phyloP scores from a whole-genome alignment of 2,888 invertebrate species.

The Drosophila pegasa region DNA sequence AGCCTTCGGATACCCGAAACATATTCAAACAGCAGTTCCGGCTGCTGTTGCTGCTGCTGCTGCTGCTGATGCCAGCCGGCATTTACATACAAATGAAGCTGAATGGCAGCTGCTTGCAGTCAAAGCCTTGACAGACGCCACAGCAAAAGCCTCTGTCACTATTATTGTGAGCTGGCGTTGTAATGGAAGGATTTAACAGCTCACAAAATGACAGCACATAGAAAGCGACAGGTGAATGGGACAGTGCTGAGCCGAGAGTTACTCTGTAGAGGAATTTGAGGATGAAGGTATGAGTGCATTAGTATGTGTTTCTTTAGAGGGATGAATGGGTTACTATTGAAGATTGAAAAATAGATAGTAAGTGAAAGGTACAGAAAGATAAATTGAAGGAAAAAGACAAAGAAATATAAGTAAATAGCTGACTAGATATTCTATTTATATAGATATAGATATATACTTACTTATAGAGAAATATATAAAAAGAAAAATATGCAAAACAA shows the following conservation, averaged over 20 bases:
- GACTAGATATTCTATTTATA: neutral
- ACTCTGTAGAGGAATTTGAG: neutral
- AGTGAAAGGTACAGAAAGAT: neutral
- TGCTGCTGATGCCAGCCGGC: constrained; percentile 24
- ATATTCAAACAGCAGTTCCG: constrained; percentile 16
- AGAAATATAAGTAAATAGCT: neutral
- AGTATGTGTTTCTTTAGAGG: neutral
- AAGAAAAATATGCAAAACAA: neutral
- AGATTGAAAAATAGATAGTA: neutral
- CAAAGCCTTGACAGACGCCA: constrained; percentile 32
- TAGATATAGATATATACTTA: neutral
- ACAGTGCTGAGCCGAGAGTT: neutral
- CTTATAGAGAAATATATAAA: neutral
- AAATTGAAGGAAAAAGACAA: neutral
- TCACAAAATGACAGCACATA: constrained; percentile 37
- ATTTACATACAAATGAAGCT: constrained; percentile 71
- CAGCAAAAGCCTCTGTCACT: constrained; percentile 32
- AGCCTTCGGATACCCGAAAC: neutral
- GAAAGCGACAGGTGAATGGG: neutral
- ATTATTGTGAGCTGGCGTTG: constrained; percentile 54
- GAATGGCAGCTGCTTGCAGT: constrained; percentile 44
- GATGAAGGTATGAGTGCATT: neutral
- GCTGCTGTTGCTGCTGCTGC: constrained; percentile 11
- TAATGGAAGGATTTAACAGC: constrained; percentile 63
- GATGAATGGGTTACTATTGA: neutral